These are phyloP conservation scores for Leptopilina drosophilae DNA, from an alignment of 2,888 invertebrate species.

Conservation along the genomic window DNA sequence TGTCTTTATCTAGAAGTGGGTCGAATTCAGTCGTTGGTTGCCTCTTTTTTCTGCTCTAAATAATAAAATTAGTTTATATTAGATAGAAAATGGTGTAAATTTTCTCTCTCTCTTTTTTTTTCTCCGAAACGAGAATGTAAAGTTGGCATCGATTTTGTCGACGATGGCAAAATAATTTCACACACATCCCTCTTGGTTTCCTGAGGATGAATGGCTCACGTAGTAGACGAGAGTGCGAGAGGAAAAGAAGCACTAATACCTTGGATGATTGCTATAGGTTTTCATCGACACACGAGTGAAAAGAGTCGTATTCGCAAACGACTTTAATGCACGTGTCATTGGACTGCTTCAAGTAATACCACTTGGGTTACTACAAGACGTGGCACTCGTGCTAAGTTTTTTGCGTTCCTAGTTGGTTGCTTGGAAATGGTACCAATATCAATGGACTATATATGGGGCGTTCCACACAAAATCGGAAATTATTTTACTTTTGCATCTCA, in stretches of 20 bases:
- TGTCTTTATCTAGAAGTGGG: no score
- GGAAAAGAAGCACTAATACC: slow-evolving; percentile 35
- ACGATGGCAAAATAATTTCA: slow-evolving; percentile 14
- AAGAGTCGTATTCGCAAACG: slow-evolving; percentile 49
- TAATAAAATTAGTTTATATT: no score
- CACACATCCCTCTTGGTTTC: neutral
- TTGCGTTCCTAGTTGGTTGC: slow-evolving; percentile 45
- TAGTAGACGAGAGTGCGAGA: slow-evolving; percentile 16
- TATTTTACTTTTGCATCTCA: no score
- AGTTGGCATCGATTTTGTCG: neutral
- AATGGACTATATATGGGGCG: neutral
- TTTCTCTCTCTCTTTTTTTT: no score
- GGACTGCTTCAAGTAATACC: slow-evolving; percentile 42
- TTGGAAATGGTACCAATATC: slow-evolving; percentile 41
- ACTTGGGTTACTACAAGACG: slow-evolving; percentile 47
- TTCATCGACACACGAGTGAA: slow-evolving; percentile 53
- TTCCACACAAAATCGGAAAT: no score
- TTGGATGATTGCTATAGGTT: slow-evolving; percentile 50
- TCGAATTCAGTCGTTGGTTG: no score
- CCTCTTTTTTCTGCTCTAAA: no score
- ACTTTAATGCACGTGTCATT: slow-evolving; percentile 52
- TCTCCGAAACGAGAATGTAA: neutral
- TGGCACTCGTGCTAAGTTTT: slow-evolving; percentile 42
- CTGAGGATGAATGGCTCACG: slow-evolving; percentile 20
- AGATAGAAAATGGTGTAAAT: no score